phyloP scores from a whole-genome alignment of 2,113 vertebrate species.

The Zapus hudsonius region DNA sequence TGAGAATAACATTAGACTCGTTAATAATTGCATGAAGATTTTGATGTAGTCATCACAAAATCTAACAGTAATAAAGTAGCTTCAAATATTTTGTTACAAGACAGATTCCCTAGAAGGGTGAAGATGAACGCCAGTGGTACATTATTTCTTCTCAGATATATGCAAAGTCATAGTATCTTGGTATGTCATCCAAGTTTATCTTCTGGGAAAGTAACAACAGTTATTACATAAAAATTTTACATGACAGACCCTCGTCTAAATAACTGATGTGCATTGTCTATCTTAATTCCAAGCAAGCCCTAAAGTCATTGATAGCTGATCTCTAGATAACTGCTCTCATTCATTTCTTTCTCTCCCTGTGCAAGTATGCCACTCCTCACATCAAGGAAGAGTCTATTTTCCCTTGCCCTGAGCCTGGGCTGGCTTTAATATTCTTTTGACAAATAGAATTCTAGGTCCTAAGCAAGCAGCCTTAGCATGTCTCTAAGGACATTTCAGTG shows the following conservation, averaged over 20 bases:
- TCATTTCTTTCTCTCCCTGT: not conserved
- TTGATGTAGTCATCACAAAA: not conserved
- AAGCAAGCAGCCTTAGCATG: not conserved
- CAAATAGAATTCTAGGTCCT: not conserved
- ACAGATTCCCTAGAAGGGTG: not conserved
- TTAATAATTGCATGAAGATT: slow-evolving; percentile 50
- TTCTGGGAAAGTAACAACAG: not conserved
- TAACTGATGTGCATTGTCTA: not conserved
- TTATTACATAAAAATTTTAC: not conserved
- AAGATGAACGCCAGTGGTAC: slow-evolving; percentile 20
- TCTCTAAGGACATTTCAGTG: not conserved
- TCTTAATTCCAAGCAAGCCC: not conserved
- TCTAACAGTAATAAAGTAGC: not conserved
- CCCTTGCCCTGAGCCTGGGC: not conserved
- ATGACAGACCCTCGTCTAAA: not conserved
- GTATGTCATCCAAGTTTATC: not conserved
- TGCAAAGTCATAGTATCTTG: not conserved
- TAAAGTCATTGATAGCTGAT: not conserved
- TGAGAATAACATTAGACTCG: slow-evolving; percentile 41
- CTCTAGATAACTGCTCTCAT: not conserved
- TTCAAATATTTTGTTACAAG: slow-evolving; percentile 33
- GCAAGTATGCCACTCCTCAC: not conserved
- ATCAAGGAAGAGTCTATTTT: not conserved
- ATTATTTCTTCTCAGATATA: not conserved
- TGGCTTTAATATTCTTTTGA: not conserved